Conservation (phyloP, 2,113 vertebrate genomes). For the Gobio gobio region DNA sequence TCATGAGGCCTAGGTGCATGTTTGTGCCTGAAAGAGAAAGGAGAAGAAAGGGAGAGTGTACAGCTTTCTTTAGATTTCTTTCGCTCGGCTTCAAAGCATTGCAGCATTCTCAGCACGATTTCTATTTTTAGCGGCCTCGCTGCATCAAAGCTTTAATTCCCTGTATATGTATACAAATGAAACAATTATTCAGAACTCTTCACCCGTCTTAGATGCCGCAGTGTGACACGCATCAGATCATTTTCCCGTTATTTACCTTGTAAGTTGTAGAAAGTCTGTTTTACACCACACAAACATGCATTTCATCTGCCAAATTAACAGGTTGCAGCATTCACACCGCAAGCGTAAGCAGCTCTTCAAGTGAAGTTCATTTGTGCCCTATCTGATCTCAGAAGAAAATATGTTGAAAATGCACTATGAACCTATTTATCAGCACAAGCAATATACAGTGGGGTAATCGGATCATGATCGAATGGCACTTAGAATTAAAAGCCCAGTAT, state of each 20-base stretch:
- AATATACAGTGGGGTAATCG: background rate
- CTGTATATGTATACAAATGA: constrained; percentile 46
- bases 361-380: background rate
- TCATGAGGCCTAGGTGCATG: constrained; percentile 32
- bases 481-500: background rate
- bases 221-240: constrained; percentile 28
- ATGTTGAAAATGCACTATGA: background rate
- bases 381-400: background rate
- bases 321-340: too few species aligned
- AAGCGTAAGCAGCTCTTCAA: background rate
- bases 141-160: constrained; percentile 48
- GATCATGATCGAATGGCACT: background rate
- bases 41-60: background rate
- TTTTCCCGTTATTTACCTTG: constrained; percentile 32
- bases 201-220: background rate
- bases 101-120: constrained; percentile 16
- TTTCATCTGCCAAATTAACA: background rate
- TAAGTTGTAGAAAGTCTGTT: constrained; percentile 1
- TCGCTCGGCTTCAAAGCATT: background rate
- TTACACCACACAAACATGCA: background rate
- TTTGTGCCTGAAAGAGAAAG: background rate
- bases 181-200: constrained; percentile 37
- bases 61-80: constrained; percentile 16
- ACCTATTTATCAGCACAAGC: background rate
- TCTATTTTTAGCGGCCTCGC: constrained; percentile 38